Evolutionary conservation across 2,888 invertebrate genomes (phyloP), one percentile per base, ranked within the genome.

Genomic region (Nomada lathburiana): DNA sequence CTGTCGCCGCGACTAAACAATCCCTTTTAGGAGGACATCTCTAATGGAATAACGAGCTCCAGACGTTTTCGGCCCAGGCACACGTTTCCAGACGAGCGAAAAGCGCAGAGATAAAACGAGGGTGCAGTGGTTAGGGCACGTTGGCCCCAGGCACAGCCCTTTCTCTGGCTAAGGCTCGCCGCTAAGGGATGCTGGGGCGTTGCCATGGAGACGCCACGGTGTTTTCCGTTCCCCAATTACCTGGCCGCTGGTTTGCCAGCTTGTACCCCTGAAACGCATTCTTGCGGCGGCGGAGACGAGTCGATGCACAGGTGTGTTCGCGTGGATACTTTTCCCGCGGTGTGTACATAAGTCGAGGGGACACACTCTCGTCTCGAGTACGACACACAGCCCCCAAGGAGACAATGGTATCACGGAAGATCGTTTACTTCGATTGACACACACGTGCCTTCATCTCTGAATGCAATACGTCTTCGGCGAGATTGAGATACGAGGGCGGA

Each of bases 221-320:
- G 90, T 92, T 91, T 90, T 90, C 89, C 78, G 83, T 90, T 89
- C 89, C 89, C 86, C 89, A 90, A 91, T 91, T 91, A 91, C 88
- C 89, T 89, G 83, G 84, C 83, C 85, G 72, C 85, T 80, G 88
- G 88, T 89, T 88, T 11, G 89, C 89, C 90, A 90, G 90, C 89
- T 89, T 78, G 86, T 87, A 83, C 85, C 88, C 82, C 82, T 68
- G 67, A 73, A 84, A 80, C 85, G 76, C 67, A 76, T 80, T 78
- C 64, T 78, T 60, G 69, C 36, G 80, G 85, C 63, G 59, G 29
- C 67, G 59, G 10, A 68, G 69, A 47, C 64, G n/a, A 65, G 53
- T 16, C 44, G 59, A 42, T 11, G 16, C 47, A 18, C 50, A 82
- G 63, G 76, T 81, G 75, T 53, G 59, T 18, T 11, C 20, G 2